Evolutionary conservation across 64 coral and sea anemone genomes (phyloP).

Genomic region (Dendrophyllia cribrosa): DNA sequence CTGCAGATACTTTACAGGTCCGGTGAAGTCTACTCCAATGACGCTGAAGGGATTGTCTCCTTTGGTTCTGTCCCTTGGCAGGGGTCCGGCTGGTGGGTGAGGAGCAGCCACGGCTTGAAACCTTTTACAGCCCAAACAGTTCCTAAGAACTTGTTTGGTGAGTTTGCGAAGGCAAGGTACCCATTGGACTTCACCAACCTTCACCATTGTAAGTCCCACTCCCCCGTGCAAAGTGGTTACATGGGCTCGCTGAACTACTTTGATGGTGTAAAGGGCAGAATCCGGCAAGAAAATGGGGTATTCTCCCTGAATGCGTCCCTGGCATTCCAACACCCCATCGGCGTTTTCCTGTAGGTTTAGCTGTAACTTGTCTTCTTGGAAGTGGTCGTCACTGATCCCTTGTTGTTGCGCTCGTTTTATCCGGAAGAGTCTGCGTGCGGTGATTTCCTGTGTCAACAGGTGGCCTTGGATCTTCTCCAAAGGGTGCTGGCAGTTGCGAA

Average conservation of each 20-base stretch:
- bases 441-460: too few species aligned
- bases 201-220: constrained; percentile 43
- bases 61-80: constrained; percentile 6
- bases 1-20: neutral
- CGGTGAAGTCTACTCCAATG: constrained; percentile 29
- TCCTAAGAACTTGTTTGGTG: neutral
- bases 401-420: too few species aligned
- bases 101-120: neutral
- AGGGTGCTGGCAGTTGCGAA: neutral
- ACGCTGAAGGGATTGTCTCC: constrained; percentile 20
- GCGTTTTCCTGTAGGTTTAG: constrained; percentile 7
- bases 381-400: neutral
- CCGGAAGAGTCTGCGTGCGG: too few species aligned
- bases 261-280: constrained; percentile 14
- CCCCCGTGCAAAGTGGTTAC: constrained; percentile 41
- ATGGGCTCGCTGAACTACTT: constrained; percentile 20
- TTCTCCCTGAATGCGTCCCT: constrained; percentile 15
- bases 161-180: neutral
- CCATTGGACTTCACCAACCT: neutral
- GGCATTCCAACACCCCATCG: constrained; percentile 23
- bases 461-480: neutral
- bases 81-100: constrained; percentile 10
- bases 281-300: constrained; percentile 45
- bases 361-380: constrained; percentile 3
- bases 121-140: constrained; percentile 10